These are phyloP conservation scores for Salvator merianae DNA, from an alignment of 2,113 vertebrate species.

Conservation along the genomic window DNA sequence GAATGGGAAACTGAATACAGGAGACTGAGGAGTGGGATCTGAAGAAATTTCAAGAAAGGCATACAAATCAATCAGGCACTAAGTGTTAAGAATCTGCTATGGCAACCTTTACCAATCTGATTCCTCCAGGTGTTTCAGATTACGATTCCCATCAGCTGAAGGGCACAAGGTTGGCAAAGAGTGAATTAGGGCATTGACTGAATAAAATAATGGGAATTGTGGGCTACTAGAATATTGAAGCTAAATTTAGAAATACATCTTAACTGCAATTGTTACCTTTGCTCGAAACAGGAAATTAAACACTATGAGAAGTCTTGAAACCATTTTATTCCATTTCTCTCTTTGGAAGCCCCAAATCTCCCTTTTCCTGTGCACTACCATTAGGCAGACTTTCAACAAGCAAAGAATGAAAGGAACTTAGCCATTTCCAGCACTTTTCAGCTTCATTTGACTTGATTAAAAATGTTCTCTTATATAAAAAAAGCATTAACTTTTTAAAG, in stretches of 20 bases:
- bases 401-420: slow-evolving; percentile 63
- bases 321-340: slow-evolving; percentile 27
- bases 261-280: slow-evolving; percentile 12
- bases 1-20: neutral
- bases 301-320: slow-evolving; percentile 11
- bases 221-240: neutral
- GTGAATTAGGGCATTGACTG: neutral
- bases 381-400: slow-evolving; percentile 72
- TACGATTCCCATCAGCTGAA: neutral
- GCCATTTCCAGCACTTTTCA: slow-evolving; percentile 66
- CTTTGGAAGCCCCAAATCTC: slow-evolving; percentile 27
- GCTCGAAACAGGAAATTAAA: slow-evolving; percentile 30
- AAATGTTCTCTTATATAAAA: slow-evolving; percentile 46
- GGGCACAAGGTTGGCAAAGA: neutral
- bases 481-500: slow-evolving; percentile 58
- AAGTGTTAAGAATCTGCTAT: neutral
- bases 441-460: slow-evolving; percentile 72
- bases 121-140: neutral
- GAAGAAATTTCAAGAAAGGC: neutral
- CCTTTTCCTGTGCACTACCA: slow-evolving; percentile 55
- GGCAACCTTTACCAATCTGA: neutral
- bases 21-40: neutral
- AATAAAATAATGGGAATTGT: slow-evolving; percentile 12
- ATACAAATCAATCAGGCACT: neutral
- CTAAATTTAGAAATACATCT: slow-evolving; percentile 8